phyloP scores from a whole-genome alignment of 2,888 invertebrate genomes.

The Brassicogethes aeneus region DNA sequence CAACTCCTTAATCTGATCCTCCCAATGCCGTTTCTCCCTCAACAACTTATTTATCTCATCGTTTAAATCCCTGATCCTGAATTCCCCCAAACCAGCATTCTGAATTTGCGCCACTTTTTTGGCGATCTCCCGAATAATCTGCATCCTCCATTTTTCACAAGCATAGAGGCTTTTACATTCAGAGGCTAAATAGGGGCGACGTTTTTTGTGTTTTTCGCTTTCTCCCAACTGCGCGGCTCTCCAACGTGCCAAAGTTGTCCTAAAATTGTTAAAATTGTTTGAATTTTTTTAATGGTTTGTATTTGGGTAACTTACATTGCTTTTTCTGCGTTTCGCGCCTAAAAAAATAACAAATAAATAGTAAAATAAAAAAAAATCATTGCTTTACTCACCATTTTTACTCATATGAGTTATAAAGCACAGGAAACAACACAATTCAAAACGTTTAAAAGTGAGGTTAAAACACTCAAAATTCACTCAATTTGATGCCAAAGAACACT shows the following conservation, averaged over 20 bases:
- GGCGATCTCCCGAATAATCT: slow-evolving; percentile 94
- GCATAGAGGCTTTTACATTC: slow-evolving; percentile 88
- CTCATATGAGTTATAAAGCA: too few relatives aligned
- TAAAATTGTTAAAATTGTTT: slow-evolving; percentile 33
- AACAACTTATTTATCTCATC: slow-evolving; percentile 98
- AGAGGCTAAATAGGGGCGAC: slow-evolving; percentile 88
- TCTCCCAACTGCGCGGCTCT: slow-evolving; percentile 92
- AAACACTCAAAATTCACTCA: too few relatives aligned
- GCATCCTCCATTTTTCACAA: slow-evolving; percentile 93
- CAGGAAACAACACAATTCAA: too few relatives aligned
- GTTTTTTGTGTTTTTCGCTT: slow-evolving; percentile 71
- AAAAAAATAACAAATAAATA: slow-evolving; percentile 28
- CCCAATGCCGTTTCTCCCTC: slow-evolving; percentile 96
- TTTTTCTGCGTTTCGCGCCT: slow-evolving; percentile 97
- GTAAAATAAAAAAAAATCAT: background rate
- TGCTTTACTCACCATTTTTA: background rate
- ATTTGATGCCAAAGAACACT: too few relatives aligned
- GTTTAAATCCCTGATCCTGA: slow-evolving; percentile 93
- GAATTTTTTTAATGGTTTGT: background rate
- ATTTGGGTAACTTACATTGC: slow-evolving; percentile 71
- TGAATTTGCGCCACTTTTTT: slow-evolving; percentile 99
- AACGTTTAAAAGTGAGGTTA: too few relatives aligned
- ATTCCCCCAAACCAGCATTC: slow-evolving; percentile 98
- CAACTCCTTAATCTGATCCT: slow-evolving; percentile 87
- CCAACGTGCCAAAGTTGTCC: slow-evolving; percentile 98